Base-by-base conservation (phyloP, 2,888 invertebrate genomes). In the Cerceris ruficornis region DNA sequence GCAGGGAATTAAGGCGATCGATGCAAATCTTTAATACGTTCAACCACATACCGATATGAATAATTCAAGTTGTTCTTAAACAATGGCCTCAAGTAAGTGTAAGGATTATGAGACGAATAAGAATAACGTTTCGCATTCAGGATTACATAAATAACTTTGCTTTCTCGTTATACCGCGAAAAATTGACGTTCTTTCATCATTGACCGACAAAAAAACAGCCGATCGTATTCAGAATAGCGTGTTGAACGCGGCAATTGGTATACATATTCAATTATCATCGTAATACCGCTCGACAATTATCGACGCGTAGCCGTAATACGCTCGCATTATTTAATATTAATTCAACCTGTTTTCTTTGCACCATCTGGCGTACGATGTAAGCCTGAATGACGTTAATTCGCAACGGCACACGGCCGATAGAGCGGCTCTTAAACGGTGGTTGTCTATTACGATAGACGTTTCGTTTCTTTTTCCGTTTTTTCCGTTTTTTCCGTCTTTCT, bases 21-120 rank as follows among this genome's bases (percentile, higher is more conserved):
- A 54, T 46, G 46, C 59, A 50, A 55, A 54, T 69, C 2, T 61
- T 61, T 13, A 39, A 55, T 69, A 60, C 43, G 41, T 54, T 8
- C 17, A 54, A 69, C 17, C 43, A n/a, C n/a, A 54, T 61, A 28
- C 42, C 28, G 42, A 42, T 7, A 54, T 14, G 57, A 49, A 66
- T 66, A 69, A 60, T 69, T 11, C 43, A 54, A 52, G 6, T n/a
- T 60, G 54, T 54, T 58, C 43, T 14, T 14, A 17, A 58, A 58
- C 58, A 41, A 41, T 41, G 58, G 41, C n/a, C 13, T 14, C 41
- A 39, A 54, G 28, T 39, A 39, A 39, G 14, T 46, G 28, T 39
- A 46, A 55, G 69, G 42, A 61, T 69, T 39, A 28, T 69, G 43
- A 54, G 43, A 28, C 28, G 14, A 6, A 52, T 54, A 60, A 54